phyloP scores from a whole-genome alignment of 2,113 vertebrate species.

The Malurus melanocephalus region DNA sequence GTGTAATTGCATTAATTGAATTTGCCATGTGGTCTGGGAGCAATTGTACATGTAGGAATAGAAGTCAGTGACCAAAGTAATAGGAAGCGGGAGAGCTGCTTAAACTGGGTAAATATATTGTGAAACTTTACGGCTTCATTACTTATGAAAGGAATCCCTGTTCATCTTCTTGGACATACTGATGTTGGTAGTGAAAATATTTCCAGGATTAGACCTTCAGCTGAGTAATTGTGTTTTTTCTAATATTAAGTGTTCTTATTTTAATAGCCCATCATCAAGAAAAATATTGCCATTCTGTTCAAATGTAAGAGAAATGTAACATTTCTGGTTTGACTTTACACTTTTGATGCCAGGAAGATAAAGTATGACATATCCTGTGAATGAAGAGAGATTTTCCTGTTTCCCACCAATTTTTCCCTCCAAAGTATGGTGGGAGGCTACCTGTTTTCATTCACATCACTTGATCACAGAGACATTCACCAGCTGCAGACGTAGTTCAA shows the following conservation, averaged over 20 bases:
- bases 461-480: neutral
- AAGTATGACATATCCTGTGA: neutral
- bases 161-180: neutral
- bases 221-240: neutral
- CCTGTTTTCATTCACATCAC: neutral
- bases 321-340: neutral
- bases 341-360: neutral
- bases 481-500: neutral
- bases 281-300: neutral
- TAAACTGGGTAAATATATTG: neutral
- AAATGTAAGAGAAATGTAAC: neutral
- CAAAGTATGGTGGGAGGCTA: neutral
- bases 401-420: neutral
- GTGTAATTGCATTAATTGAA: neutral
- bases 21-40: neutral
- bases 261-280: neutral
- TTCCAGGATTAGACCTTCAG: neutral
- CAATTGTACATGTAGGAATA: neutral
- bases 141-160: neutral
- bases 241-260: neutral
- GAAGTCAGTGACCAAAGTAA: neutral
- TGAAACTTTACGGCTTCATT: neutral
- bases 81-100: neutral
- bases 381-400: neutral
- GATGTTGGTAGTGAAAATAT: neutral